Conservation (phyloP, 2,113 vertebrate genomes). For the Hepsetus odoe region DNA sequence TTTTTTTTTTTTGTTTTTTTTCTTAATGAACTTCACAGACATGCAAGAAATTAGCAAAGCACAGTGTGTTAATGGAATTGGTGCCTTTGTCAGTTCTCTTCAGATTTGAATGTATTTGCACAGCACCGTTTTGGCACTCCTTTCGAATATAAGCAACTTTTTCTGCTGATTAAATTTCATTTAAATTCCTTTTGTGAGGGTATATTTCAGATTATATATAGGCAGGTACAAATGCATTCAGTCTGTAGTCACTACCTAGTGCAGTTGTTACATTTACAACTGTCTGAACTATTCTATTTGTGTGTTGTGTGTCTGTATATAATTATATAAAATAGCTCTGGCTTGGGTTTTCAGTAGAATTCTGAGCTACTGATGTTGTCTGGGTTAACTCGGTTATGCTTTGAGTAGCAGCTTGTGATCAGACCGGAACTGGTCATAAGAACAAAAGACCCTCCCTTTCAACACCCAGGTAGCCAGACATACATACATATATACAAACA, state of each 20-base stretch:
- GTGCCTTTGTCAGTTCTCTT: constrained; percentile 60
- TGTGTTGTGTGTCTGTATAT: too few relatives aligned
- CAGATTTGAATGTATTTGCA: constrained; percentile 24
- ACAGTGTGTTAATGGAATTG: constrained; percentile 45
- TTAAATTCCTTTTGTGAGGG: background rate
- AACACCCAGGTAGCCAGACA: background rate
- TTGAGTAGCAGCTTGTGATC: background rate
- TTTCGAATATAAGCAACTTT: background rate
- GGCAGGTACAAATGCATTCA: background rate
- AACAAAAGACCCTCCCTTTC: background rate
- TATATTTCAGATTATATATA: background rate
- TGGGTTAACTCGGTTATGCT: background rate
- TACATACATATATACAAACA: too few relatives aligned
- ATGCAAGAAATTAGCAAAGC: constrained; percentile 21
- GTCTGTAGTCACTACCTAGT: background rate
- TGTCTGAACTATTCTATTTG: background rate
- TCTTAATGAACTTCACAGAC: constrained; percentile 22
- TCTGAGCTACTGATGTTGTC: background rate
- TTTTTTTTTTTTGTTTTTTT: too few relatives aligned
- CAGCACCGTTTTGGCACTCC: constrained; percentile 13
- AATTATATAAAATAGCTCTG: too few relatives aligned
- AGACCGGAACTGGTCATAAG: background rate
- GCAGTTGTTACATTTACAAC: background rate
- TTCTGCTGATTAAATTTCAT: too few relatives aligned
- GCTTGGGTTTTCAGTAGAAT: background rate